Conservation (phyloP, 2,888 invertebrate genomes). For the Rhogogaster chlorosoma region DNA sequence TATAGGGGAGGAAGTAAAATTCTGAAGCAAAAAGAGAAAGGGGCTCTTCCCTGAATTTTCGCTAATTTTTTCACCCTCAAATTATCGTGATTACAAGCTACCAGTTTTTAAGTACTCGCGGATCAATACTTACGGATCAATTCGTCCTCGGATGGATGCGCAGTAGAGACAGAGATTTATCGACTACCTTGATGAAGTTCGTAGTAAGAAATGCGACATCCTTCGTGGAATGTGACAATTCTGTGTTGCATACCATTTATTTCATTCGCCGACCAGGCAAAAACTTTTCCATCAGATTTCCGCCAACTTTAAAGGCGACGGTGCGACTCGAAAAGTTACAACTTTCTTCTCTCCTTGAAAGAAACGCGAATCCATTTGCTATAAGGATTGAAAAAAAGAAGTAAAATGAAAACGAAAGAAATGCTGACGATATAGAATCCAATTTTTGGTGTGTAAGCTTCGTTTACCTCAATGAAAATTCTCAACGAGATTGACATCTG, state of each 20-base stretch:
- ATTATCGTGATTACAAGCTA: constrained; percentile 19
- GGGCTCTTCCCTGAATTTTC: not conserved
- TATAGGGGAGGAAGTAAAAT: not conserved
- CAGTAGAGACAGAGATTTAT: constrained; percentile 5
- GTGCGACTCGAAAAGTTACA: constrained; percentile 20
- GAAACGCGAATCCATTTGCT: constrained; percentile 37
- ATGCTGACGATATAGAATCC: not conserved
- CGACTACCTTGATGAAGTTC: not conserved
- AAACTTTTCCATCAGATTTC: constrained; percentile 43
- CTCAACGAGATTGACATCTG: not conserved
- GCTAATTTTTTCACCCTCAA: constrained; percentile 1
- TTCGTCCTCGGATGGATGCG: not conserved
- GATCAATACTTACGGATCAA: constrained; percentile 14
- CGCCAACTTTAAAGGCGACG: not conserved
- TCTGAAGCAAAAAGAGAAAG: not conserved
- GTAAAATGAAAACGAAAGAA: not conserved
- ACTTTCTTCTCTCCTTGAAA: constrained; percentile 2
- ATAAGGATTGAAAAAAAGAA: not conserved
- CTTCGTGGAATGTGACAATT: constrained; percentile 24
- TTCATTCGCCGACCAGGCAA: constrained; percentile 16
- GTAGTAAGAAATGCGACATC: constrained; percentile 11
- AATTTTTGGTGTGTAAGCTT: not conserved
- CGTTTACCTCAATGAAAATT: not conserved
- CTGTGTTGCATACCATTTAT: constrained; percentile 39
- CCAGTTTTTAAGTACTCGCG: not conserved